Evolutionary conservation across 2,888 invertebrate species (phyloP).

Genomic region (Idaea straminata): DNA sequence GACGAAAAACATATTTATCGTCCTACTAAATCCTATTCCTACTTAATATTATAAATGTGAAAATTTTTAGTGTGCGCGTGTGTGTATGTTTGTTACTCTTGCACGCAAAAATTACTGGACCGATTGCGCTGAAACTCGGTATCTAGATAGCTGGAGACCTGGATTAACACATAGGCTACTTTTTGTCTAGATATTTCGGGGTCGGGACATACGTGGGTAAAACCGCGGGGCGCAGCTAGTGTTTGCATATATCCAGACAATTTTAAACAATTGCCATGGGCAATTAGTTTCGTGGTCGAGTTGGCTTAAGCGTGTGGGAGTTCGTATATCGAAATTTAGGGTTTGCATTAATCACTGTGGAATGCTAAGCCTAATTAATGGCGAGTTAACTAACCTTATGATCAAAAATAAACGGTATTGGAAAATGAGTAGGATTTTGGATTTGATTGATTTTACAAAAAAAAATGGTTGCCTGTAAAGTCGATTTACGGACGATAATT

Average conservation of each 20-base stretch:
- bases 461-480: too few relatives aligned
- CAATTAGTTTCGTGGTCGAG: not conserved
- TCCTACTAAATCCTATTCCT: slow-evolving; percentile 11
- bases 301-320: not conserved
- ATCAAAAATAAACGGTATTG: not conserved
- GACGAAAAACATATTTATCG: slow-evolving; percentile 27
- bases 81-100: too few relatives aligned
- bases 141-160: too few relatives aligned
- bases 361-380: slow-evolving; percentile 1
- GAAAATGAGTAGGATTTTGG: not conserved
- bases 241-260: not conserved
- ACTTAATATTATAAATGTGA: too few relatives aligned
- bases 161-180: too few relatives aligned
- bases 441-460: not conserved
- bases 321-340: not conserved
- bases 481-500: too few relatives aligned
- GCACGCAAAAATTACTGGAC: too few relatives aligned
- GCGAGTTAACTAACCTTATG: not conserved
- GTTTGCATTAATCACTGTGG: not conserved
- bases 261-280: not conserved
- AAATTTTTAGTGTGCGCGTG: too few relatives aligned
- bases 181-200: too few relatives aligned
- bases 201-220: too few relatives aligned
- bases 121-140: too few relatives aligned
- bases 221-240: too few relatives aligned